Evolutionary conservation across 2,797 vertebrate genomes (phyloP), one percentile per base, ranked within the genome.

Genomic region (Sebastes reedi): DNA sequence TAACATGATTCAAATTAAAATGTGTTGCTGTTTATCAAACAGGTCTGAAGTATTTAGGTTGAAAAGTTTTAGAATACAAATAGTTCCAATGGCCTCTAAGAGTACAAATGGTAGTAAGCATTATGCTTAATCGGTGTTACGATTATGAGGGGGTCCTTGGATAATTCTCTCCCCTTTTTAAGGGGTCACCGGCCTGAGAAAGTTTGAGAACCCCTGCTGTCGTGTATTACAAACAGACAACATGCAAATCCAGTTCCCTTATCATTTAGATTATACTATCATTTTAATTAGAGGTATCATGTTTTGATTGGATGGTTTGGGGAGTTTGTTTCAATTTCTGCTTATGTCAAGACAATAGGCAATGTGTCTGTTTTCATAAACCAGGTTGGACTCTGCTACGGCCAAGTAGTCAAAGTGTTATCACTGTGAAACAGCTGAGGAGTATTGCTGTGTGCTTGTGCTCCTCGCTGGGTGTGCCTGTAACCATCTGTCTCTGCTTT

Each of bases 401-500:
- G 16, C 36, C 6, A 24, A 66, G 20, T 10, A 32, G 54, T 46
- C 25, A 8, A 60, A 64, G 36, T 58, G n/a, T 62, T 55, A 12
- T 39, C 4, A 8, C 42, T 39, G 20, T 70, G 4, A 50, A 58
- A 14, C 72, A 36, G 9, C 42, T 39, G 22, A 66, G 72, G 39
- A 14, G 10, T 42, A 42, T 42, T 42, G 39, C n/a, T 18, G 29
- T 56, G 34, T 65, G 22, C 29, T 10, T 50, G 32, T 59, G 42
- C 39, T 77, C 30, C 22, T 27, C 13, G 2, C 34, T 75, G 76
- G 80, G 82, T 58, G 81, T 83, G 85, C 6, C 72, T 34, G 3
- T 6, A 27, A 29, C 39, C 61, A 1, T 32, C 56, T 34, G 24
- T 29, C 25, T 29, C 4, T 46, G 58, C 25, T 12, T 42, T 27